Evolutionary conservation across 2,113 vertebrate species (phyloP).

Genomic region (Zosterops hypoxanthus): DNA sequence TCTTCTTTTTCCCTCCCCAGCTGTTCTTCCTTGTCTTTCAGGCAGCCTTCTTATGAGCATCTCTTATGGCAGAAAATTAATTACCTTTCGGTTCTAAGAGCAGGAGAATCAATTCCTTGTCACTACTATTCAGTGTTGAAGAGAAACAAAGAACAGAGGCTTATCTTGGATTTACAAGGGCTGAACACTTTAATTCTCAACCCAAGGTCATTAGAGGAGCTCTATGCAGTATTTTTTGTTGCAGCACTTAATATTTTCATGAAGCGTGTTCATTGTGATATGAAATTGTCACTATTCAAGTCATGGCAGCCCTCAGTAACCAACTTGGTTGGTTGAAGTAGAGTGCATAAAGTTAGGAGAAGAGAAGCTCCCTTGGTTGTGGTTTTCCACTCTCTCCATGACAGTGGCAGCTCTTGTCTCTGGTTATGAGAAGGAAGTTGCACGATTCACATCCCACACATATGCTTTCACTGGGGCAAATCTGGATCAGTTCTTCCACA

Average conservation of each 20-base stretch:
- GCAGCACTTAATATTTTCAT: not conserved
- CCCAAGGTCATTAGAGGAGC: not conserved
- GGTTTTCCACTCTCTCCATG: not conserved
- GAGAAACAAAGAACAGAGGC: not conserved
- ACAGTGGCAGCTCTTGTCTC: not conserved
- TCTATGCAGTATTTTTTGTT: not conserved
- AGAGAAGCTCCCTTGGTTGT: not conserved
- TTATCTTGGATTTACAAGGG: constrained; percentile 13
- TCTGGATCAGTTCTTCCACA: not conserved
- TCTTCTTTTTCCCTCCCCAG: not conserved
- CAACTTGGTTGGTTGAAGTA: not conserved
- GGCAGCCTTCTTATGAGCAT: not conserved
- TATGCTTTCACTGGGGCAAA: not conserved
- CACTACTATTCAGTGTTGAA: not conserved
- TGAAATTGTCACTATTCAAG: not conserved
- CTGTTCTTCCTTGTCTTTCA: not conserved
- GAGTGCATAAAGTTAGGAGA: not conserved
- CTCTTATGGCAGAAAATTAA: constrained; percentile 4
- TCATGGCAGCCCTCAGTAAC: not conserved
- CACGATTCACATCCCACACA: rapidly evolving
- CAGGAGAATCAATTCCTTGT: not conserved
- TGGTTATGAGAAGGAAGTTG: not conserved
- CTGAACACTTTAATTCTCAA: not conserved
- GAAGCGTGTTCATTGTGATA: not conserved
- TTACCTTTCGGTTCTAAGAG: not conserved